These are phyloP conservation scores for Dascillus cervinus DNA, from an alignment of 2,888 invertebrate genomes.

Conservation along the genomic window DNA sequence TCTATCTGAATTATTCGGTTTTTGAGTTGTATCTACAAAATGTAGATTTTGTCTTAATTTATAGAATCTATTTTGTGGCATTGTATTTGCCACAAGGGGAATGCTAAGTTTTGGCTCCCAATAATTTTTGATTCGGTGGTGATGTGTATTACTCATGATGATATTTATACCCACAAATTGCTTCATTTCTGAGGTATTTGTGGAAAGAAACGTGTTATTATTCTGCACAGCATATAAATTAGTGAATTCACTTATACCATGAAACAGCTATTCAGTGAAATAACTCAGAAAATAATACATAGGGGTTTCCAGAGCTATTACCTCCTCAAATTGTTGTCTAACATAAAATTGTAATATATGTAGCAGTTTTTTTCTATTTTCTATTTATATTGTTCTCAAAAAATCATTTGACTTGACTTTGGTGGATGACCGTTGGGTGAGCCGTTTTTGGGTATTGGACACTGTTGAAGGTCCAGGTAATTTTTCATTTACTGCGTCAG, in stretches of 20 bases:
- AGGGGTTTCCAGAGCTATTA: not conserved
- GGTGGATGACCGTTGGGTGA: no score
- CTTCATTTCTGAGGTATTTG: not conserved
- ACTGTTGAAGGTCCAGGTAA: no score
- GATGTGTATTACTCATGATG: slow-evolving; percentile 1
- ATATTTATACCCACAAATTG: slow-evolving; percentile 3
- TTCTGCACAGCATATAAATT: slow-evolving; percentile 1
- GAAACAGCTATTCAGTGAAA: no score
- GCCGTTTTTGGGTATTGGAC: no score
- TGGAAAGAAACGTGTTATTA: not conserved
- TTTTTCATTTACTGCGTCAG: no score
- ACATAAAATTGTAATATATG: no score
- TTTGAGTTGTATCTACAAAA: slow-evolving; percentile 3
- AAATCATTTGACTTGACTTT: no score
- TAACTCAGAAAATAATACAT: not conserved
- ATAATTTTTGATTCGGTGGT: slow-evolving; percentile 8
- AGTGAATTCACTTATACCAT: not conserved
- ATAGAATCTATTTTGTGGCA: slow-evolving; percentile 9
- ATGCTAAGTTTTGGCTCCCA: slow-evolving; percentile 16
- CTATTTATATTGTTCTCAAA: no score
- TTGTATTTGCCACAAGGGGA: slow-evolving; percentile 15
- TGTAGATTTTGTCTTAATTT: slow-evolving; percentile 2
- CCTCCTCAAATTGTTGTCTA: slow-evolving; percentile 3
- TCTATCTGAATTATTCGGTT: slow-evolving; percentile 1
- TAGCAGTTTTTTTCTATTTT: no score